Evolutionary conservation across 2,797 vertebrate species (phyloP).

Genomic region (Cottoperca gobio): DNA sequence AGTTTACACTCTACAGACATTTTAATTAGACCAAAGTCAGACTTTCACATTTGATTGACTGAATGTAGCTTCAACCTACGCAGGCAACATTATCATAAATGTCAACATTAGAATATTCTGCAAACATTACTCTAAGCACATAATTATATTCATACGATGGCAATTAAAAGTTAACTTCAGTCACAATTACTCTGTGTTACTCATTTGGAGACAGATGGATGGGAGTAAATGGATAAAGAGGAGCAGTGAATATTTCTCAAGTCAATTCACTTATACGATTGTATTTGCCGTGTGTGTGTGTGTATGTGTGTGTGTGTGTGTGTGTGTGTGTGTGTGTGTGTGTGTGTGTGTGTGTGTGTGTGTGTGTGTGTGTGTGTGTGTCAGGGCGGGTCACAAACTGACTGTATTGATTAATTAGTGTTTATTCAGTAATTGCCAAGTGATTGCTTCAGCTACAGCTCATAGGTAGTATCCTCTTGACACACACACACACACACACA

Average conservation of each 20-base stretch:
- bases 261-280: background rate
- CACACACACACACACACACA: background rate
- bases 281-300: slow-evolving; percentile 1
- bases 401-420: slow-evolving; percentile 77
- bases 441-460: slow-evolving; percentile 69
- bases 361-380: background rate
- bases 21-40: slow-evolving; percentile 27
- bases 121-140: slow-evolving; percentile 18
- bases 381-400: slow-evolving; percentile 29
- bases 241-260: background rate
- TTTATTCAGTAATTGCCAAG: slow-evolving; percentile 78
- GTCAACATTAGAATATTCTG: slow-evolving; percentile 63
- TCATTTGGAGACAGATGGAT: slow-evolving; percentile 16
- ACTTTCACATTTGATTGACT: slow-evolving; percentile 4
- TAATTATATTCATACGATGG: slow-evolving; percentile 26
- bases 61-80: background rate
- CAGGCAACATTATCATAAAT: slow-evolving; percentile 39
- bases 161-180: slow-evolving; percentile 47
- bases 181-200: background rate
- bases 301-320: background rate
- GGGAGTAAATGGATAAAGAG: slow-evolving; percentile 7
- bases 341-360: background rate
- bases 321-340: background rate
- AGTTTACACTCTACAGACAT: background rate
- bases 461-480: slow-evolving; percentile 22